These are phyloP conservation scores for Myathropa florea DNA, from an alignment of 2,888 invertebrate species.

Conservation along the genomic window DNA sequence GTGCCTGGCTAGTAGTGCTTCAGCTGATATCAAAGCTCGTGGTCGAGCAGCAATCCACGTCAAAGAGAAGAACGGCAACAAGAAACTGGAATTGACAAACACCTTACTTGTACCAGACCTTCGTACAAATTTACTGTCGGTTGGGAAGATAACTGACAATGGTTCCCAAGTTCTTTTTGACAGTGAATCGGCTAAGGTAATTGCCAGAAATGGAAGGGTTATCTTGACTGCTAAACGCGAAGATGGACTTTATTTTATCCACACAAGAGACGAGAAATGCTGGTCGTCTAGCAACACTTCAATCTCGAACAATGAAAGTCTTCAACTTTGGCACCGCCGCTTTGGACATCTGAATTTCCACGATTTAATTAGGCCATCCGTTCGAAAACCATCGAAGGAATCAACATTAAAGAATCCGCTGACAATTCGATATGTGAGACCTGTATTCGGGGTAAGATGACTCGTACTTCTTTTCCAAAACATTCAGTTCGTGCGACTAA, in stretches of 20 bases:
- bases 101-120: background rate
- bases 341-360: background rate
- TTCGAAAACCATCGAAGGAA: background rate
- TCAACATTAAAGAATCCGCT: background rate
- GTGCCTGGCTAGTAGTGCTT: background rate
- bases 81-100: background rate
- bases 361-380: background rate
- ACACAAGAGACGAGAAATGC: background rate
- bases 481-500: background rate
- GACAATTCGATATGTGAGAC: background rate
- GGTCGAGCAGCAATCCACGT: background rate
- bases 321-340: background rate
- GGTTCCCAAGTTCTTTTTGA: background rate
- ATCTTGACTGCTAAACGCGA: background rate
- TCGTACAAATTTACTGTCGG: constrained; percentile 4
- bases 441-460: background rate
- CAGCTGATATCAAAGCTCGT: constrained; percentile 8
- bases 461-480: constrained; percentile 2
- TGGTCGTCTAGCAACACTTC: background rate
- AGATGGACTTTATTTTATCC: background rate
- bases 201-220: background rate
- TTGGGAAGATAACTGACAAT: constrained; percentile 1
- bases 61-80: too few species aligned
- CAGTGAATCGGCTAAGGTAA: background rate
- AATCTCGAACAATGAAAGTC: background rate